phyloP scores from a whole-genome alignment of 2,888 invertebrate species.

The Salticus scenicus region DNA sequence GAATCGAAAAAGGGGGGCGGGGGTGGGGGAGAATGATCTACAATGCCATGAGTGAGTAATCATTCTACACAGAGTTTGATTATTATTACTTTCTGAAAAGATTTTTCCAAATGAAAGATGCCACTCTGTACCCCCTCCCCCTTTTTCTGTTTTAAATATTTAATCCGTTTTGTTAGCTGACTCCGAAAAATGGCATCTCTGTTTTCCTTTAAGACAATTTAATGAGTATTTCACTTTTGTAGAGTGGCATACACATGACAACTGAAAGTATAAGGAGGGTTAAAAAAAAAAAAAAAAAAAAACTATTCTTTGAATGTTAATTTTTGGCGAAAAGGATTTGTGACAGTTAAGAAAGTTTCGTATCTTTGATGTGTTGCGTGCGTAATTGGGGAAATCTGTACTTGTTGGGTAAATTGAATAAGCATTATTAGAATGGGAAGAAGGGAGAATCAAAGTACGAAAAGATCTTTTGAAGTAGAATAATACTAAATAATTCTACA shows the following conservation, averaged over 20 bases:
- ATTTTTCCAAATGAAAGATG: constrained; percentile 38
- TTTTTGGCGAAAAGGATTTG: not conserved
- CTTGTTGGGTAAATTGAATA: not conserved
- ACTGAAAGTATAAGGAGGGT: not conserved
- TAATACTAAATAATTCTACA: no score
- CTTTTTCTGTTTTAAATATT: constrained; percentile 35
- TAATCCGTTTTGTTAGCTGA: constrained; percentile 38
- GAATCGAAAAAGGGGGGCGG: not conserved
- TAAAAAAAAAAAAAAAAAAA: not conserved
- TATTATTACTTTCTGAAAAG: not conserved
- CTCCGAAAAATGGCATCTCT: constrained; percentile 29
- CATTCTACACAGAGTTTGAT: not conserved
- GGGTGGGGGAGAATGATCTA: not conserved
- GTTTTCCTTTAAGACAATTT: constrained; percentile 32
- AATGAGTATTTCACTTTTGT: constrained; percentile 32
- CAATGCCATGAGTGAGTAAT: not conserved
- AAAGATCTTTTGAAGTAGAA: no score
- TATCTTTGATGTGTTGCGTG: not conserved
- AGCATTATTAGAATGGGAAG: no score
- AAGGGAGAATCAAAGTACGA: no score
- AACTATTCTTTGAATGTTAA: not conserved
- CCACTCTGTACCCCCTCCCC: not conserved
- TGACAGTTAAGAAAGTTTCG: constrained; percentile 1
- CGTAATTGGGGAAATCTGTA: not conserved
- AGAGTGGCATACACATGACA: no score